phyloP scores from a whole-genome alignment of 1,140 invertebrate genomes.

The Diachasma alloeum region DNA sequence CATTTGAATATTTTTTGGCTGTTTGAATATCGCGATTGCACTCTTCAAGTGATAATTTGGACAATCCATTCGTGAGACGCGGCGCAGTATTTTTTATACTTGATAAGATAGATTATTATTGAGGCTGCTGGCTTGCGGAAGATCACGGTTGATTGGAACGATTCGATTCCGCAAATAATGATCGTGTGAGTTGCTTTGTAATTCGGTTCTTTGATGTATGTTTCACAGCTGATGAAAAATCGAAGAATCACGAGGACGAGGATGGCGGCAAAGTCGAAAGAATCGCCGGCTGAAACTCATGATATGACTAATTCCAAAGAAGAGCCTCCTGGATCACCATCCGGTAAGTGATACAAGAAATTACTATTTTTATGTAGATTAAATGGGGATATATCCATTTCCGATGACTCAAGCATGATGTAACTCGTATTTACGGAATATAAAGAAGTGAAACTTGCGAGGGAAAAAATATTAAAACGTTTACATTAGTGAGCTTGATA shows the following conservation, averaged over 20 bases:
- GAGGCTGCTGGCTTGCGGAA: no score
- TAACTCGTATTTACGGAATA: background rate
- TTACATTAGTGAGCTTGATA: background rate
- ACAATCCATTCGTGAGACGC: no score
- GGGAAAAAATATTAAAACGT: background rate
- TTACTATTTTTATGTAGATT: background rate
- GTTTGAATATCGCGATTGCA: no score
- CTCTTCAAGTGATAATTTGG: no score
- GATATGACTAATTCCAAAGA: background rate
- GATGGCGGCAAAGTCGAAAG: background rate
- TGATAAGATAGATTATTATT: no score
- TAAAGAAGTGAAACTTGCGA: background rate
- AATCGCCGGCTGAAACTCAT: background rate
- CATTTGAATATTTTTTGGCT: no score
- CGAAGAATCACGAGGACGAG: background rate
- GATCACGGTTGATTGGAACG: no score
- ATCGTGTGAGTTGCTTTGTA: background rate
- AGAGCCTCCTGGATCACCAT: background rate
- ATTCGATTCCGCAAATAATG: no score
- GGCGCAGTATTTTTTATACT: no score
- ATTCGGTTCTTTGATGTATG: background rate
- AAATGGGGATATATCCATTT: background rate
- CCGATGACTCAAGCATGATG: background rate
- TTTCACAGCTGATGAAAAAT: background rate
- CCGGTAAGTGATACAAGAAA: background rate